phyloP scores from a whole-genome alignment of 2,113 vertebrate species.

The Sus scrofa region T2T-Sscrofa CM000813.6:94684001-94684500 shows the following conservation, averaged over 20 bases:
- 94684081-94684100: not conserved
- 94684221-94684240: not conserved
- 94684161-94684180: not conserved
- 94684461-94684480: slow-evolving; percentile 94
- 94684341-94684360: slow-evolving; percentile 28
- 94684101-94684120: not conserved
- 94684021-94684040: not conserved
- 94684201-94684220: not conserved
- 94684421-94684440: slow-evolving; percentile 95
- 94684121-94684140: not conserved
- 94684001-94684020: slow-evolving; percentile 38
- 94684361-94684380: slow-evolving; percentile 9
- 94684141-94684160: not conserved
- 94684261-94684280: not conserved
- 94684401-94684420: slow-evolving; percentile 93
- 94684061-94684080: not conserved
- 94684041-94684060: not conserved
- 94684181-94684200: not conserved
- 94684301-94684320: not conserved
- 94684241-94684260: not conserved
- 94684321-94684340: not conserved
- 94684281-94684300: not conserved
- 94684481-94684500: slow-evolving; percentile 87
- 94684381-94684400: slow-evolving; percentile 90
- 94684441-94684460: slow-evolving; percentile 93